Base-by-base conservation (phyloP, 2,797 vertebrate species). In the Rhinophrynus dorsalis region DNA sequence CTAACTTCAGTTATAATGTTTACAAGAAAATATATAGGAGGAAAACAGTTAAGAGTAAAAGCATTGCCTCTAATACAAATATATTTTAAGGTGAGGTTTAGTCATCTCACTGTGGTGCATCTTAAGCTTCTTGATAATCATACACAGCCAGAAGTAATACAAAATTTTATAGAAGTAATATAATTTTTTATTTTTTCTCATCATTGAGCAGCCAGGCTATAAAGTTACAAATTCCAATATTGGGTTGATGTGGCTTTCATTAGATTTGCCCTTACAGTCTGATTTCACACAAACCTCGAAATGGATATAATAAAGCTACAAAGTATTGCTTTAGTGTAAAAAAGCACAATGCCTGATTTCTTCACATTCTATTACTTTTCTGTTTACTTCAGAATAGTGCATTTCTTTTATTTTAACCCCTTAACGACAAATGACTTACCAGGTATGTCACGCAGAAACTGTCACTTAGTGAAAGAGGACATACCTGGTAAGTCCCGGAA, bases 171-270 rank as follows among this genome's bases (percentile, higher is more conserved):
- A 64, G 68, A 64, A 50, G 68, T 51, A 71, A 71, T 71, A 64
- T 71, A 33, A 64, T 62, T 50, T 71, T 71, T 71, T 71, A 71
- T 64, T 71, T 32, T 64, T 64, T 71, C 60, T 71, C 68, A 64
- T 71, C 52, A 61, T 33, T 50, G 68, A 71, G 62, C 52, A 64
- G 60, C 26, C 10, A 57, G 68, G 52, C 60, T 56, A 64, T 71
- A 71, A 71, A 64, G 52, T 71, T 64, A 33, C 42, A 71, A 71
- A 71, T 58, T 50, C 60, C 33, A 55, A 64, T 71, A 71, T 71
- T 64, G 59, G 47, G 68, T 40, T 71, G 68, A 71, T 57, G 52
- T 24, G 26, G 21, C 23, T 71, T 71, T 64, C 60, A 71, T 64
- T 64, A 64, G 52, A 57, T 71, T 30, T 64, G 51, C 42, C 52